A percentile compares a stretch with the other conserved stretches of the same genome.
phyloP scores from a whole-genome alignment of 2,797 vertebrate species.

The Gastrophryne carolinensis region DNA sequence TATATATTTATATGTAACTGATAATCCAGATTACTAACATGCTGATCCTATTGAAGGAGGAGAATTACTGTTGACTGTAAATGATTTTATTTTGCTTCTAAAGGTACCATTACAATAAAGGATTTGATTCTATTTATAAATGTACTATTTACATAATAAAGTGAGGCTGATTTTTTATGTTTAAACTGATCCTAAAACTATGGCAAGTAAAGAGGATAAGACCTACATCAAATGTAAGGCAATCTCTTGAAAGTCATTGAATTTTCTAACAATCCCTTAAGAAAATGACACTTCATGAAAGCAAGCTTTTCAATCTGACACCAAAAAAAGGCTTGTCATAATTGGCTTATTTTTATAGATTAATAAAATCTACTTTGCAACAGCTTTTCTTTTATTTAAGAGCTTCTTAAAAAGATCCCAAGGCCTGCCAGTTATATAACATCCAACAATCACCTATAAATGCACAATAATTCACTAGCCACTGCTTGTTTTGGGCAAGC shows the following conservation, averaged over 20 bases:
- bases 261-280: neutral
- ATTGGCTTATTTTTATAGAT: slow-evolving; percentile 1
- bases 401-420: neutral
- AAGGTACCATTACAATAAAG: too few relatives aligned
- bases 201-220: neutral
- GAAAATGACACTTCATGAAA: slow-evolving; percentile 15
- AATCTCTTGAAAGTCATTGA: slow-evolving; percentile 1
- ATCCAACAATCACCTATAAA: neutral
- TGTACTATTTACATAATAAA: neutral
- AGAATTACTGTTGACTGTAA: too few relatives aligned
- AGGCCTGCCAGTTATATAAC: neutral
- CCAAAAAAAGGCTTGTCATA: slow-evolving; percentile 7
- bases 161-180: neutral
- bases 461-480: too few relatives aligned
- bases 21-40: too few relatives aligned
- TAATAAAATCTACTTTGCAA: neutral
- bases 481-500: too few relatives aligned
- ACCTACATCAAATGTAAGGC: slow-evolving; percentile 5
- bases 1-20: too few relatives aligned
- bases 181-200: too few relatives aligned
- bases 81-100: too few relatives aligned
- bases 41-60: too few relatives aligned
- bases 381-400: neutral
- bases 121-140: too few relatives aligned
- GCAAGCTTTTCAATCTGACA: slow-evolving; percentile 4